Base-by-base conservation (phyloP, 2,888 invertebrate species). In the Saturnia pavonia region DNA sequence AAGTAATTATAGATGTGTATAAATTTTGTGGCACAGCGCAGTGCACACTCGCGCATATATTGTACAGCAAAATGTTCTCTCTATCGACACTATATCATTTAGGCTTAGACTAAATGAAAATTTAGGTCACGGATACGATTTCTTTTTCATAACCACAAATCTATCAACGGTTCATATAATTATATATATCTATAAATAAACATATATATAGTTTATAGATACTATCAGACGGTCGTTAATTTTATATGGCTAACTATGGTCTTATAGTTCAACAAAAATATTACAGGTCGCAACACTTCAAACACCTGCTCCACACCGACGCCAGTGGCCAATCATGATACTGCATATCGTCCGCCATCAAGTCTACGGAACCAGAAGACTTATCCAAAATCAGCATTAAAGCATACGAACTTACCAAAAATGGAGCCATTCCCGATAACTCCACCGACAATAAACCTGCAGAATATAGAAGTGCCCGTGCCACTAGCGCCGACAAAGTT, bases 221-320 rank as follows among this genome's bases (percentile, higher is more conserved):
- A n/a, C n/a, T n/a, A n/a, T n/a, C n/a, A n/a, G n/a, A n/a, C n/a
- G n/a, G n/a, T 14, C 45, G 2, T 2, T 9, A 54, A 22, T 54
- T 7, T 54, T 9, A 54, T 22, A 11, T 54, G 2, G 12, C 22
- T 2, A 54, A 54, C 2, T 9, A 14, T 54, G 22, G 8, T 22
- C 1, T n/a, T 8, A 22, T 4, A 54, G 12, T 22, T 54, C 51
- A n/a, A 9, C 8, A 34, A 34, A 14, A 63, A 27, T 34, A 34
- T 86, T 89, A 14, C 89, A 94, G 94, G 94, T 73, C 91, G 92
- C 77, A 94, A 94, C 85, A 94, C 94, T 75, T 94, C 93, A 69
- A 94, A 91, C 84, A 83, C 83, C 0, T 90, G 91, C 76, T 86
- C 90, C 19, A 92, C 94, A 0, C 92, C 93, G 2, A 88, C 91